Conservation (phyloP, 2,797 vertebrate species). For the Leuciscus waleckii region DNA sequence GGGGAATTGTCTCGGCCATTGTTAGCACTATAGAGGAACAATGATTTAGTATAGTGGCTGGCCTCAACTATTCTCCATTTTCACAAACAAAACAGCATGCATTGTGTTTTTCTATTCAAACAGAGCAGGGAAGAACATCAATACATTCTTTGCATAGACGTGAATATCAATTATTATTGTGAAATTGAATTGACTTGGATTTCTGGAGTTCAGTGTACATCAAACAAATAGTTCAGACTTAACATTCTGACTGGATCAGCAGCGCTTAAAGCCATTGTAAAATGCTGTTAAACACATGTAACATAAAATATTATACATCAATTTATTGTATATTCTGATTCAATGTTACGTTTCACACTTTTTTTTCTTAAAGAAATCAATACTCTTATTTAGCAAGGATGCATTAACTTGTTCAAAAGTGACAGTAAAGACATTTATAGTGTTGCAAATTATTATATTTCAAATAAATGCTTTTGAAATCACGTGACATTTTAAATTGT, state of each 20-base stretch:
- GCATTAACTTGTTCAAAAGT: background rate
- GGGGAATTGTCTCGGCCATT: background rate
- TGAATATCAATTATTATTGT: conserved; percentile 25
- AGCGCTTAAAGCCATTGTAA: background rate
- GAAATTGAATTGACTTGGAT: conserved; percentile 33
- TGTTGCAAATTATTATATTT: background rate
- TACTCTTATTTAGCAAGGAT: too few relatives aligned
- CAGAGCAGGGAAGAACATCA: conserved; percentile 22
- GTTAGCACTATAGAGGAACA: background rate
- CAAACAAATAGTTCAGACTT: background rate
- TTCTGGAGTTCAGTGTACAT: background rate
- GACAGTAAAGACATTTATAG: background rate
- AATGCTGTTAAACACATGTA: background rate
- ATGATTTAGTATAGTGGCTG: background rate
- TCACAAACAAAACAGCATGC: conserved; percentile 38
- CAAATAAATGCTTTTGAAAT: background rate
- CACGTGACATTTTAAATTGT: background rate
- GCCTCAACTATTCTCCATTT: conserved; percentile 12
- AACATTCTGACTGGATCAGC: background rate
- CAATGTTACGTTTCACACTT: too few relatives aligned
- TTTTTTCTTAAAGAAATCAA: background rate
- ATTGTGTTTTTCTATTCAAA: conserved; percentile 17
- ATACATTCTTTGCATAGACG: background rate
- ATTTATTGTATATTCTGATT: background rate
- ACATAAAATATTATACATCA: background rate